Base-by-base conservation (phyloP, 2,797 vertebrate genomes). In the Masticophis lateralis region DNA sequence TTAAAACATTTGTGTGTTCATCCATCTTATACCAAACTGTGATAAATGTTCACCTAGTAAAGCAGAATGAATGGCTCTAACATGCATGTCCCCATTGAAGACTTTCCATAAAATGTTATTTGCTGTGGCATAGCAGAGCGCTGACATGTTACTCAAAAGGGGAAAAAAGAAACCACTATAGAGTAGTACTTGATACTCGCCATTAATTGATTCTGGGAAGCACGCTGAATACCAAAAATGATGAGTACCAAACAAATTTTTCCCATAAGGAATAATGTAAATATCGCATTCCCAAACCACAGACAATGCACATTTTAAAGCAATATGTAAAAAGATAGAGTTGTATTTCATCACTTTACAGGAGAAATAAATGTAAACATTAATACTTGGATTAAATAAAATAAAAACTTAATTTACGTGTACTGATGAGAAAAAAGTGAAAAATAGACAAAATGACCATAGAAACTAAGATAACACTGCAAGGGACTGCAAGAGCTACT, bases 141-240 rank as follows among this genome's bases (percentile, higher is more conserved):
- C 69, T 2, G 8, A 22, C 8, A 37, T 79, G 69, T 79, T 79
- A 37, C 32, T 3, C 32, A 79, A 79, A 79, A 22, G 18, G 18
- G 3, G 3, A 3, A 0, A 0, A 2, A 3, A 43, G 32, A 37
- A 79, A 9, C 10, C 69, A 79, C 8, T 10, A 14, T n/a, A n/a
- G 28, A n/a, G 28, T 66, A 28, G 13, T n/a, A 66, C 63, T 66
- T 66, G 28, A 2, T 66, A 66, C 28, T 66, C 28, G 5, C n/a
- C 63, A 66, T 14, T 66, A n/a, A 66, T 66, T 66, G 63, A 6
- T 7, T 66, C 63, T 66, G 28, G 28, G 63, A 66, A n/a, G 63
- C 63, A n/a, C 1, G 5, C 28, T 66, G 13, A 66, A 4, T n/a
- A 66, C 5, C 63, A 66, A n/a, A 66, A 66, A 66, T 13, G 28